Conservation (phyloP, 2,888 invertebrate genomes). For the Archaeoteleia sp. region DNA sequence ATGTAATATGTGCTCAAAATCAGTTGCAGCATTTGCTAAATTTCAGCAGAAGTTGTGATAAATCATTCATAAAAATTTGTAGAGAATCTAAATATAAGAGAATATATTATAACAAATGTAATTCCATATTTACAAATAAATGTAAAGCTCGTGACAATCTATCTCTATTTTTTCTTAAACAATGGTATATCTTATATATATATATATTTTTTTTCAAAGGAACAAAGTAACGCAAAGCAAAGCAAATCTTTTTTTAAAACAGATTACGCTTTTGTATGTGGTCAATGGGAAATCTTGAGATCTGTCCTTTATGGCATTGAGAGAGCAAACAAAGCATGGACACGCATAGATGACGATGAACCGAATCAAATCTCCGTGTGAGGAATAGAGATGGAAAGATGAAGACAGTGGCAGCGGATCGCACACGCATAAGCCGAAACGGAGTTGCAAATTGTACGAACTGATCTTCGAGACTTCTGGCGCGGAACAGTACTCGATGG, state of each 20-base stretch:
- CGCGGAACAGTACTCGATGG: constrained; percentile 74
- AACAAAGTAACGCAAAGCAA: no score
- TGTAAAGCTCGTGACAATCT: no score
- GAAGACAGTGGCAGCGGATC: constrained; percentile 54
- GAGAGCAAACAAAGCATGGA: constrained; percentile 42
- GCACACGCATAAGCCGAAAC: constrained; percentile 61
- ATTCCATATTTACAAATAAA: no score
- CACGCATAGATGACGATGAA: constrained; percentile 44
- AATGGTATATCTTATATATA: no score
- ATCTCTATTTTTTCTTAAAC: no score
- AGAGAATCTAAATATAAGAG: no score
- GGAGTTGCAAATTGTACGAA: constrained; percentile 60
- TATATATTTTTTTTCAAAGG: no score
- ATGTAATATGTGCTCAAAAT: no score
- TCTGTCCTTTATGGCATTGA: constrained; percentile 41
- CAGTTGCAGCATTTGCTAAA: no score
- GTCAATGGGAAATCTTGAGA: constrained; percentile 41
- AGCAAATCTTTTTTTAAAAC: background rate
- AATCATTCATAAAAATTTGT: no score
- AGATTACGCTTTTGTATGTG: background rate
- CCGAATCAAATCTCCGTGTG: constrained; percentile 51
- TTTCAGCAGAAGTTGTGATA: no score
- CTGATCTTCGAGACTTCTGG: constrained; percentile 72
- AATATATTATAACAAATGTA: no score
- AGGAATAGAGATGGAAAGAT: constrained; percentile 33